Conservation (phyloP, 2,113 vertebrate species). For the Sorex araneus region DNA sequence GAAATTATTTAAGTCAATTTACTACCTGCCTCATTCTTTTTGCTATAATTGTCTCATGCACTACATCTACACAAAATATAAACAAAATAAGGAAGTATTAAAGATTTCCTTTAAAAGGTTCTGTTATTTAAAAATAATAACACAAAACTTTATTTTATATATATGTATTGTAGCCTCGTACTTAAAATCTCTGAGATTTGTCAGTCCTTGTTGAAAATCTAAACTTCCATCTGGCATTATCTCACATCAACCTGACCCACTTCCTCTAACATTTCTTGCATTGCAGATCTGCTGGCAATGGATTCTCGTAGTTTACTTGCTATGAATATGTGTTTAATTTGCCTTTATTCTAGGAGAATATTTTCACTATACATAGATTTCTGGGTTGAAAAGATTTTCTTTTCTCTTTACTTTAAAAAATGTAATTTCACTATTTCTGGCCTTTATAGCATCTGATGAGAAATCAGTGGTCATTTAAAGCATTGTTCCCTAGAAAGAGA, state of each 20-base stretch:
- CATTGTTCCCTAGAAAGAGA: background rate
- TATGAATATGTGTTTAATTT: slow-evolving; percentile 58
- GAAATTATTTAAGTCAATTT: background rate
- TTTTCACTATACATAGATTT: slow-evolving; percentile 42
- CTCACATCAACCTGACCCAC: slow-evolving; percentile 26
- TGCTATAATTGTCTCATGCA: background rate
- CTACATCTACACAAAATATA: background rate
- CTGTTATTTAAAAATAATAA: slow-evolving; percentile 28
- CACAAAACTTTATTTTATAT: background rate
- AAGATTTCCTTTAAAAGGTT: background rate
- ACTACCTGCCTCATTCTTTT: background rate
- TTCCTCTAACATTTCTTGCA: slow-evolving; percentile 29
- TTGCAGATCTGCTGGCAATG: background rate
- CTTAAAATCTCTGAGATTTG: slow-evolving; percentile 38
- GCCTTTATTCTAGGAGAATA: slow-evolving; percentile 48
- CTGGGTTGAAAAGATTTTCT: background rate
- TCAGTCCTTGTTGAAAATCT: slow-evolving; percentile 60
- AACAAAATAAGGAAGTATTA: background rate
- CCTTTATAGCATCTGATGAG: slow-evolving; percentile 24
- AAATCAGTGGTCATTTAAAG: slow-evolving; percentile 20
- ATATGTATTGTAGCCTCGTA: background rate
- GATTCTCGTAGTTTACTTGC: slow-evolving; percentile 26
- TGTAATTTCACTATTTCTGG: background rate
- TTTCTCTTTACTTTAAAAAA: slow-evolving; percentile 39
- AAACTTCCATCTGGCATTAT: slow-evolving; percentile 11